phyloP scores from a whole-genome alignment of 2,888 invertebrate genomes.

The Sericinus montela region DNA sequence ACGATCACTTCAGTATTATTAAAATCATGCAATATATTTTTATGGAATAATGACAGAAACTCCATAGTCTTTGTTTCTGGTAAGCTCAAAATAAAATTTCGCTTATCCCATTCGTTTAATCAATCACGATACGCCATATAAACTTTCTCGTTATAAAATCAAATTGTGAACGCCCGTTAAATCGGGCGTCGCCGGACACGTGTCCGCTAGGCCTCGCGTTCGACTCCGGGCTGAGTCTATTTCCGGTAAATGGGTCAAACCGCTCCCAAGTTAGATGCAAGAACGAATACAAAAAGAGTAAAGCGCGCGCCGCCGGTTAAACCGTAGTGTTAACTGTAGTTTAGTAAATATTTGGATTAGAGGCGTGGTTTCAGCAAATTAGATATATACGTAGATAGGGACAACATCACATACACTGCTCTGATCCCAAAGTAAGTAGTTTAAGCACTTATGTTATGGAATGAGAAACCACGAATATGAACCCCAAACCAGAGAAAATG shows the following conservation, averaged over 20 bases:
- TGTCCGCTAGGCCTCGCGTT: conserved; percentile 37
- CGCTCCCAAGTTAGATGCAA: conserved; percentile 74
- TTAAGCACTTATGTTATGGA: too few species aligned
- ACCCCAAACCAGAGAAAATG: too few species aligned
- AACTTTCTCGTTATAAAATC: neutral
- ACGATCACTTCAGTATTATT: too few species aligned
- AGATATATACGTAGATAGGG: too few species aligned
- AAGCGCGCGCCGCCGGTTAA: conserved; percentile 44
- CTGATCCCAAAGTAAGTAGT: too few species aligned
- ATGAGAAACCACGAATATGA: too few species aligned
- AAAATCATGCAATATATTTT: too few species aligned
- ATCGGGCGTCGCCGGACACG: conserved; percentile 37
- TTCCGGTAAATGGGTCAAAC: conserved; percentile 74
- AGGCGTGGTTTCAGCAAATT: too few species aligned
- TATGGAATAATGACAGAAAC: too few species aligned
- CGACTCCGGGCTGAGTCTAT: conserved; percentile 65
- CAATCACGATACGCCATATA: neutral
- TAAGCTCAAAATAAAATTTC: neutral
- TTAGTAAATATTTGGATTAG: neutral
- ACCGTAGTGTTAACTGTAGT: conserved; percentile 22
- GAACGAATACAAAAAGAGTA: conserved; percentile 78
- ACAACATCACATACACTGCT: too few species aligned
- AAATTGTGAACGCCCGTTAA: neutral
- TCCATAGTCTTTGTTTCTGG: too few species aligned
- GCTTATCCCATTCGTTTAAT: too few species aligned